These are phyloP conservation scores for Penaeus japonicus DNA, from an alignment of 1,140 invertebrate genomes.

Conservation along the genomic window DNA sequence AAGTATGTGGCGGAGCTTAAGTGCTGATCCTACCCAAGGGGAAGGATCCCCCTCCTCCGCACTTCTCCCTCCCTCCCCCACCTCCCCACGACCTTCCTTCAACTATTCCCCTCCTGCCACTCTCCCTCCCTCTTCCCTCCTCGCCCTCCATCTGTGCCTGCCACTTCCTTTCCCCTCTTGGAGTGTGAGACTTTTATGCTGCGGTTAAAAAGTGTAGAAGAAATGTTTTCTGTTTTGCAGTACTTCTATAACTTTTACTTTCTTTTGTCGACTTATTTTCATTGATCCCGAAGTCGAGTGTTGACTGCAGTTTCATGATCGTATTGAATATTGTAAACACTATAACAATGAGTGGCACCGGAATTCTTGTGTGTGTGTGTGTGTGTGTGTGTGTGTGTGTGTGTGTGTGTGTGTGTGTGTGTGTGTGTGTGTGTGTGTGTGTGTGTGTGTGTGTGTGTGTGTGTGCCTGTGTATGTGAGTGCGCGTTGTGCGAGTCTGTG, in stretches of 20 bases:
- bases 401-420: no score
- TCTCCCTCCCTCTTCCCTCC: background rate
- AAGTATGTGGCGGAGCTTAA: background rate
- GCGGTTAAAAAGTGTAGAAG: background rate
- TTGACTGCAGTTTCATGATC: no score
- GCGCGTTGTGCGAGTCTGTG: constrained; percentile 20
- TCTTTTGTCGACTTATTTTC: background rate
- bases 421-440: no score
- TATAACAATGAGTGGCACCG: no score
- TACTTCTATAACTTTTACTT: background rate
- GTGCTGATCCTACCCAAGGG: background rate
- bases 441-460: no score
- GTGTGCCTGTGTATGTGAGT: background rate
- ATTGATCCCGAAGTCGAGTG: no score
- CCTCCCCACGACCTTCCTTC: background rate
- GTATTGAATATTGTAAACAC: no score
- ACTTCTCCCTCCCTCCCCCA: background rate
- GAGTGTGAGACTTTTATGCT: background rate
- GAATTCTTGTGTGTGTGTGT: no score
- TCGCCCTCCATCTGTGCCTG: no score
- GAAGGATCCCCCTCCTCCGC: background rate
- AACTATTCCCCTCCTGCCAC: background rate
- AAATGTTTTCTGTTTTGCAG: background rate
- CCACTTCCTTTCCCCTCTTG: background rate
- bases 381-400: no score